These are phyloP conservation scores for Oreotrochilus melanogaster DNA, from an alignment of 2,113 vertebrate species.

Conservation along the genomic window DNA sequence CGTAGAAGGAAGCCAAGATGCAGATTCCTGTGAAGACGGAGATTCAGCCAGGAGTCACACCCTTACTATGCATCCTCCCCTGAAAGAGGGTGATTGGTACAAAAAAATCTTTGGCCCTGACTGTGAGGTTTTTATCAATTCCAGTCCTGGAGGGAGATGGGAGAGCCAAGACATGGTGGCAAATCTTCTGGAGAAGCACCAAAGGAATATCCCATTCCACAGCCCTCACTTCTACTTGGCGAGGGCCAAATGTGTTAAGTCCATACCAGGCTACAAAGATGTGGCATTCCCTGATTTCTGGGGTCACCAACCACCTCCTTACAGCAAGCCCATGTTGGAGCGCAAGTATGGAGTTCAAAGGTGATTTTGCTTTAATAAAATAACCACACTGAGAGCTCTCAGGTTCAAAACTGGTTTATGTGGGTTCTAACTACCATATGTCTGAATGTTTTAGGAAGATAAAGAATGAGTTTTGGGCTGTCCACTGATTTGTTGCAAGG, in stretches of 20 bases:
- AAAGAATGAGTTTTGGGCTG: background rate
- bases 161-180: constrained; percentile 44
- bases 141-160: background rate
- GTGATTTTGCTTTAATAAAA: constrained; percentile 70
- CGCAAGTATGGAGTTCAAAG: constrained; percentile 86
- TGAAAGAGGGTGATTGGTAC: constrained; percentile 25
- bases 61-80: background rate
- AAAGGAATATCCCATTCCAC: constrained; percentile 78
- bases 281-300: constrained; percentile 92
- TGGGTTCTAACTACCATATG: background rate
- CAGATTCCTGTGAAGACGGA: background rate
- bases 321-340: constrained; percentile 77
- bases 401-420: background rate
- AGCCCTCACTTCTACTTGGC: constrained; percentile 79
- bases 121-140: background rate
- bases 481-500: background rate
- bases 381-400: background rate
- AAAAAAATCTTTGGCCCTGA: constrained; percentile 42
- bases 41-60: background rate
- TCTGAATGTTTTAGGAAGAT: background rate
- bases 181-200: constrained; percentile 78
- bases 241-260: constrained; percentile 79
- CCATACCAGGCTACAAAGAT: constrained; percentile 81
- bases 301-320: constrained; percentile 83
- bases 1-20: background rate